Conservation (phyloP, 2,113 vertebrate genomes). For the Sus scrofa region DNA sequence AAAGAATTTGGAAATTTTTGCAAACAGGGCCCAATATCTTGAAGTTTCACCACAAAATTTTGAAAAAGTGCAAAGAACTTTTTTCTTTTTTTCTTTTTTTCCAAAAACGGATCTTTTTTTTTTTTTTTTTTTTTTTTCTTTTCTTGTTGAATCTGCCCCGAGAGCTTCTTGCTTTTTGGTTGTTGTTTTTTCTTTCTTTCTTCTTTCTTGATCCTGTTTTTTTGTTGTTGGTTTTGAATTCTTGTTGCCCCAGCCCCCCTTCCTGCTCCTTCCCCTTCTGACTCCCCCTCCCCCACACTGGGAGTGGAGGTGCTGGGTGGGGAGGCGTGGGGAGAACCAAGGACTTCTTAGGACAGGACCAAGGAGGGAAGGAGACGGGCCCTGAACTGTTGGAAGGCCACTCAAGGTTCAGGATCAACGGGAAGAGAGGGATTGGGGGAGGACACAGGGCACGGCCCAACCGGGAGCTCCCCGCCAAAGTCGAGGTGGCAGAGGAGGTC, state of each 20-base stretch:
- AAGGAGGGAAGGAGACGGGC: not conserved
- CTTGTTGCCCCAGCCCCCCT: slow-evolving; percentile 75
- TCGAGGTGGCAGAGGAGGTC: not conserved
- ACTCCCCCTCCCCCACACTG: slow-evolving; percentile 65
- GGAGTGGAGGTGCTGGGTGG: slow-evolving; percentile 61
- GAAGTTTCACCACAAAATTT: slow-evolving; percentile 83
- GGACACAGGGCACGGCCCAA: not conserved
- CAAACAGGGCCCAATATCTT: slow-evolving; percentile 80
- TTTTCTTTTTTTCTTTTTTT: slow-evolving; percentile 82
- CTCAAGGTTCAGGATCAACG: not conserved
- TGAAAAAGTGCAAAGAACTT: slow-evolving; percentile 78
- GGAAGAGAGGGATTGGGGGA: not conserved
- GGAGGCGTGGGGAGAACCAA: not conserved
- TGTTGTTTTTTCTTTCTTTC: slow-evolving; percentile 79
- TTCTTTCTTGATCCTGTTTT: slow-evolving; percentile 82
- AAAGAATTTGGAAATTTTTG: slow-evolving; percentile 78
- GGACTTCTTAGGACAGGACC: slow-evolving; percentile 53
- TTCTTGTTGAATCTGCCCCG: slow-evolving; percentile 82
- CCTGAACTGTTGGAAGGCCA: not conserved
- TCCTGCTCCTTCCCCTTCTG: slow-evolving; percentile 80
- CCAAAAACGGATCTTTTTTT: slow-evolving; percentile 75
- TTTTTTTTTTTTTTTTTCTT: slow-evolving; percentile 74
- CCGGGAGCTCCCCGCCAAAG: not conserved
- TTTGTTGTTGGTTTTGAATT: slow-evolving; percentile 81
- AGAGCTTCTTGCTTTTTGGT: slow-evolving; percentile 81